phyloP scores from a whole-genome alignment of 2,113 vertebrate genomes.

The Hippocampus comes region DNA sequence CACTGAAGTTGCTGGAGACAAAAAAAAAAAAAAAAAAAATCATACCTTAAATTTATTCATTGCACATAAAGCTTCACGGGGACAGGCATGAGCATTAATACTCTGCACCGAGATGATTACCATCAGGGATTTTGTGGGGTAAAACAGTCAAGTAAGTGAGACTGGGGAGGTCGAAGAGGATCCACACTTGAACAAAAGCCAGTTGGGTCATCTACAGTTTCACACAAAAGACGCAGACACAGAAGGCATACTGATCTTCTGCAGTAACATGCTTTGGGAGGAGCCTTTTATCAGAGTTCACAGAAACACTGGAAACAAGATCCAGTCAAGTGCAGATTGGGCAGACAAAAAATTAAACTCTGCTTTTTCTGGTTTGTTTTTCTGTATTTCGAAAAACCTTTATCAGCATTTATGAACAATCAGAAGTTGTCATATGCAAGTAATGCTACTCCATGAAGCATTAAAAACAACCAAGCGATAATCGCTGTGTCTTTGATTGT shows the following conservation, averaged over 20 bases:
- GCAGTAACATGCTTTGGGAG: not conserved
- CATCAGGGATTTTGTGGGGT: conserved; percentile 16
- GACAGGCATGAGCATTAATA: conserved; percentile 54
- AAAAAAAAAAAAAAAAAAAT: not conserved
- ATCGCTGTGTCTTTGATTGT: no score
- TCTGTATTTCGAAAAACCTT: no score
- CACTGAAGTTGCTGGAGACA: not conserved
- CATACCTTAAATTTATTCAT: conserved; percentile 16
- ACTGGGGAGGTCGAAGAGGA: conserved; percentile 39
- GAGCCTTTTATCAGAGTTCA: not conserved
- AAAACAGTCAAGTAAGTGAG: conserved; percentile 47
- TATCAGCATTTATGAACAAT: no score
- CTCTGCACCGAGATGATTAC: conserved; percentile 51
- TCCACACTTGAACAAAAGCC: conserved; percentile 47
- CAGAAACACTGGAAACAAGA: not conserved
- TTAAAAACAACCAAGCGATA: no score
- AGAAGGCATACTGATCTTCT: no score
- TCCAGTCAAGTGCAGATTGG: not conserved
- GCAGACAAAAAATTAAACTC: no score
- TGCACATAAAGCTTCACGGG: conserved; percentile 51
- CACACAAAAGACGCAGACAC: not conserved
- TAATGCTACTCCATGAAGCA: no score
- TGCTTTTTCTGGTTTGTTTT: no score
- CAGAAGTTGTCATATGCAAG: no score
- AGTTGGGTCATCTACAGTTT: conserved; percentile 41